Base-by-base conservation (phyloP, 2,888 invertebrate species). In the Cerceris ruficornis region DNA sequence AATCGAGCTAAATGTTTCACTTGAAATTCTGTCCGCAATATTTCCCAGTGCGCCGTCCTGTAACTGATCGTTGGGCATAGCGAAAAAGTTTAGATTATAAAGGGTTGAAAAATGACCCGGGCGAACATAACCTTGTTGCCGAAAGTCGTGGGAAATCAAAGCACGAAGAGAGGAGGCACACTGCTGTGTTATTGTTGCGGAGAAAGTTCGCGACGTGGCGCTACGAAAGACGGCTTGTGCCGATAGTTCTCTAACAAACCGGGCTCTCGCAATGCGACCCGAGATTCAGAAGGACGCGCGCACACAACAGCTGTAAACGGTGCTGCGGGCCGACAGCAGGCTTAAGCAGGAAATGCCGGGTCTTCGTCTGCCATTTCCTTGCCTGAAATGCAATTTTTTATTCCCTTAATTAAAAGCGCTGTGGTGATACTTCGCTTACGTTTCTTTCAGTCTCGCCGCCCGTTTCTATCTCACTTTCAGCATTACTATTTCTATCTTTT, bases 131-230 rank as follows among this genome's bases (percentile, higher is more conserved):
- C 28, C 28, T 28, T 28, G 28, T 28, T 28, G 28, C 28, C 4
- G 28, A 28, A 28, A 28, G 28, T 28, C 28, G 28, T 14, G 58
- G 58, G 62, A 46, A 58, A 61, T 59, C 79, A 59, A 57, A 60
- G 70, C 69, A 75, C 73, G 67, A 74, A 76, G 1, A 28, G 28
- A 28, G 28, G 28, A 28, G 28, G 28, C 28, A 28, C 28, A 28
- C 72, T 70, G 75, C 66, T 74, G 71, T 78, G 84, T 83, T 82
- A 84, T 83, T 82, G 82, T 78, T 73, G 67, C 73, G 75, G 84
- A 71, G 75, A 81, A 82, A 79, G 80, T 80, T 62, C 62, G 8
- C 39, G 66, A 68, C 39, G 69, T 59, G 57, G 28, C 39, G 50
- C n/a, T 39, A 11, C 49, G 41, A 62, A 60, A 62, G 80, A 83